Percentiles rank a stretch among this genome's conserved stretches.
phyloP scores from a whole-genome alignment of 37 sponge, comb jelly and placozoan species.

The Crambe crambe region DNA sequence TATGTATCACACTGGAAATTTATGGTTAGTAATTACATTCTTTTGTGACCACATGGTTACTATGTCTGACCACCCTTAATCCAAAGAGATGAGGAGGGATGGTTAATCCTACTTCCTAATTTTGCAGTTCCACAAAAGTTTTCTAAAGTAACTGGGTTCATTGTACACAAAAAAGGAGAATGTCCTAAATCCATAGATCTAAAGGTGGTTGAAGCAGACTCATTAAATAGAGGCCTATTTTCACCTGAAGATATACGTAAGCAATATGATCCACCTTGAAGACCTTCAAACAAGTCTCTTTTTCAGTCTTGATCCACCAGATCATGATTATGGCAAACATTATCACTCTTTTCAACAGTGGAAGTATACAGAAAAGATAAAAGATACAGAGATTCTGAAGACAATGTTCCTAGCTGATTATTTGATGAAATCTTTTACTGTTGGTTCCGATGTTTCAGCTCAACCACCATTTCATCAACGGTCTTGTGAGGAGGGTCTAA shows the following conservation, averaged over 20 bases:
- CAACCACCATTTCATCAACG: conserved; percentile 70
- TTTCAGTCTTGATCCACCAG: conserved; percentile 77
- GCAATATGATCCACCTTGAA: conserved; percentile 32
- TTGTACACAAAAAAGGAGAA: too few species aligned
- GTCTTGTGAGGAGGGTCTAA: conserved; percentile 31
- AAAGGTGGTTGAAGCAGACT: too few species aligned
- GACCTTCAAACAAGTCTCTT: conserved; percentile 7
- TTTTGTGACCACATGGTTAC: too few species aligned
- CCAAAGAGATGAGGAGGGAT: too few species aligned
- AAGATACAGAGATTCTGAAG: conserved; percentile 48
- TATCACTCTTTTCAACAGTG: conserved; percentile 78
- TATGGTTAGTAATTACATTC: too few species aligned
- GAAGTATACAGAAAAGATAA: conserved; percentile 35
- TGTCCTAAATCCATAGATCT: conserved; percentile 19
- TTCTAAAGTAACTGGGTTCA: too few species aligned
- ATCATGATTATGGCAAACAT: conserved; percentile 13
- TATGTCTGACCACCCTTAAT: too few species aligned
- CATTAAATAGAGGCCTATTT: conserved; percentile 25
- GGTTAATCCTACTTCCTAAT: too few species aligned
- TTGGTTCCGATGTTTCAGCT: conserved; percentile 70
- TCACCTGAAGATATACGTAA: conserved; percentile 47
- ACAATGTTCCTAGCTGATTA: conserved; percentile 77
- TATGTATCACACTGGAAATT: too few species aligned
- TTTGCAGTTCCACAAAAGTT: too few species aligned
- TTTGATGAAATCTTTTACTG: conserved; percentile 70